Conservation (phyloP, 2,113 vertebrate species). For the Caranx melampygus region DNA sequence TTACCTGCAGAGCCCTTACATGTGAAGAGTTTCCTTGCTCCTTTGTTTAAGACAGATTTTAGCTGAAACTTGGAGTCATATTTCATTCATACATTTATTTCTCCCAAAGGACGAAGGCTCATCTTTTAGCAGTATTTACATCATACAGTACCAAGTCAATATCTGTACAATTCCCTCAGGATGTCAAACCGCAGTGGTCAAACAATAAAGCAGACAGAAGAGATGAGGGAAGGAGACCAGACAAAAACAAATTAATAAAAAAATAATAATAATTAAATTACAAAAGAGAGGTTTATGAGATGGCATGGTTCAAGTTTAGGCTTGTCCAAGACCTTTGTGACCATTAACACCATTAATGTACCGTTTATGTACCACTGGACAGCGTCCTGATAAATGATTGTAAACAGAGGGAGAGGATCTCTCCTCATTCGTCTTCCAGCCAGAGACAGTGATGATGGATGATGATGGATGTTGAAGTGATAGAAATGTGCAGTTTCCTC, state of each 20-base stretch:
- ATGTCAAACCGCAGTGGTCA: slow-evolving; percentile 33
- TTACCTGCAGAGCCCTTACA: too few species aligned
- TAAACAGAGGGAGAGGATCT: slow-evolving; percentile 58
- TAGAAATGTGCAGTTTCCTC: neutral
- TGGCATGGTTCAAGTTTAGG: slow-evolving; percentile 55
- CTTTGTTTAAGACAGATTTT: slow-evolving; percentile 8
- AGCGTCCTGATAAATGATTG: slow-evolving; percentile 38
- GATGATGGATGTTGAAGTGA: slow-evolving; percentile 8
- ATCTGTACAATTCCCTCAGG: slow-evolving; percentile 62
- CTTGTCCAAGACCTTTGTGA: slow-evolving; percentile 25
- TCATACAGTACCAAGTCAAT: slow-evolving; percentile 68
- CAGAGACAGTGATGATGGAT: slow-evolving; percentile 13
- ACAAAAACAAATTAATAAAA: slow-evolving; percentile 38
- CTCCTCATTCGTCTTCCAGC: slow-evolving; percentile 20
- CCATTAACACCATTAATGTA: slow-evolving; percentile 43
- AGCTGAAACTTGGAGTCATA: slow-evolving; percentile 19
- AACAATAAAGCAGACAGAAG: slow-evolving; percentile 42
- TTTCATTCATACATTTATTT: slow-evolving; percentile 73
- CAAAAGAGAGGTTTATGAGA: slow-evolving; percentile 58
- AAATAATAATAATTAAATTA: slow-evolving; percentile 70
- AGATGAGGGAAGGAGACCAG: slow-evolving; percentile 20
- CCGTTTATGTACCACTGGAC: slow-evolving; percentile 52
- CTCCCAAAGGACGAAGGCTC: slow-evolving; percentile 65
- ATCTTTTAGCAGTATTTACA: slow-evolving; percentile 81
- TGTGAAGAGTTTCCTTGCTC: too few species aligned